These are phyloP conservation scores for Phocoena sinus DNA, from an alignment of 2,113 vertebrate genomes.

Conservation along the genomic window DNA sequence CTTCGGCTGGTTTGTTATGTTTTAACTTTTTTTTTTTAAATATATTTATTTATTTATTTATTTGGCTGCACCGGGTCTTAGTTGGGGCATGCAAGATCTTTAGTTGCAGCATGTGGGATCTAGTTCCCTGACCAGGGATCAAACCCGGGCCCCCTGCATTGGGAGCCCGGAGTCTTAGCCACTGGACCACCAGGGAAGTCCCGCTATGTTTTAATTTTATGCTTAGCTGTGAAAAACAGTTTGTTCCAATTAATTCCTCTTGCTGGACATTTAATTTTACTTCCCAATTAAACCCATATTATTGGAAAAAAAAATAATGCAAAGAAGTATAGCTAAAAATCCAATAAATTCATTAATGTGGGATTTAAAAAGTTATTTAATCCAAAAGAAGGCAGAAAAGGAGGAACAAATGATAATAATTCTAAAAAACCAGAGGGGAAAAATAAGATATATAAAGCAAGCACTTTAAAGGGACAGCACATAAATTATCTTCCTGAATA, in stretches of 20 bases:
- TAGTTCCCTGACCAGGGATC: too few relatives aligned
- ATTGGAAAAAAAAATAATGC: not conserved
- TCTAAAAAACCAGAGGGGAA: not conserved
- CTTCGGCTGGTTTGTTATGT: not conserved
- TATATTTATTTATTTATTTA: too few relatives aligned
- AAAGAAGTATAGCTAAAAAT: too few relatives aligned
- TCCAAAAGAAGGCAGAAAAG: not conserved
- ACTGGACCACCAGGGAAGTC: too few relatives aligned
- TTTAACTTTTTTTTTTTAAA: too few relatives aligned
- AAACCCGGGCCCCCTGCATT: too few relatives aligned
- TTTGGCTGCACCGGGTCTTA: too few relatives aligned
- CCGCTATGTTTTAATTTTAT: not conserved
- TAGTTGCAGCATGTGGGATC: too few relatives aligned
- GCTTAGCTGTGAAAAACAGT: constrained; percentile 38
- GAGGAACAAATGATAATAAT: not conserved
- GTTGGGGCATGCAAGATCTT: too few relatives aligned
- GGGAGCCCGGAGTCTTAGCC: too few relatives aligned
- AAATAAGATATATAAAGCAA: not conserved
- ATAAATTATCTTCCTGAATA: not conserved
- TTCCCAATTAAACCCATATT: constrained; percentile 1
- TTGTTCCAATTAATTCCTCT: constrained; percentile 38
- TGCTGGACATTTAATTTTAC: constrained; percentile 35
- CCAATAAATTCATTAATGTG: not conserved
- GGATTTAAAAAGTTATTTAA: not conserved
- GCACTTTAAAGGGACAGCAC: not conserved